Evolutionary conservation across 1,140 invertebrate genomes (phyloP), one percentile per base, ranked within the genome.

Genomic region (Solen grandis): DNA sequence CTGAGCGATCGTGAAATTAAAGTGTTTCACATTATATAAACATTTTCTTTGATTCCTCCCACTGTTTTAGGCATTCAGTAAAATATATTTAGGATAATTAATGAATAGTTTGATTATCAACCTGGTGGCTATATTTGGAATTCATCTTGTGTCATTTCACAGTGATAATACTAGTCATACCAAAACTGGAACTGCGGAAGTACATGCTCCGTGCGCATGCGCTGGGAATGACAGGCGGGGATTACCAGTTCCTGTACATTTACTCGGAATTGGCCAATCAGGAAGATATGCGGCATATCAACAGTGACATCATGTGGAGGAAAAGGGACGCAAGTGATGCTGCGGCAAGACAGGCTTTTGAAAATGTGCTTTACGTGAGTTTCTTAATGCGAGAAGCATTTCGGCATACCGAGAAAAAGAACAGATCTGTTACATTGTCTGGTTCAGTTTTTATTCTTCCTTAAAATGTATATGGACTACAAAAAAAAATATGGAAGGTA

Each of bases 211-310:
- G 80, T 27, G 84, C 83, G 8, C 54, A 86, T 60, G 60, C 73
- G n/a, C 25, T 82, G 41, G 83, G 76, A 0, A 87, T 87, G 86
- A 85, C 84, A 22, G 46, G 60, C 19, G 86, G 86, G 3, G 82
- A 86, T 29, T 87, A 84, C 83, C 86, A 87, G 72, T 87, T 86
- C 70, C 70, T 87, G 54, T 87, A 63, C 76, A 76, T 77, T n/a
- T 69, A 83, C 19, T 73, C 79, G 16, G 70, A 59, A 50, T 31
- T 82, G 0, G 52, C 75, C 0, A 75, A 76, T 33, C 54, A 62
- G 1, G 36, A 25, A 5, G 77, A 80, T 16, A 14, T 86, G n/a
- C 36, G 52, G 1, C 5, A 62, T 4, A 46, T 86, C 22, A 68
- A 62, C 8, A 82, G 81, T 66, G 60, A 73, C n/a, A 1, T 2